phyloP scores from a whole-genome alignment of 2,113 vertebrate genomes.

The Bagarius yarrelli region DNA sequence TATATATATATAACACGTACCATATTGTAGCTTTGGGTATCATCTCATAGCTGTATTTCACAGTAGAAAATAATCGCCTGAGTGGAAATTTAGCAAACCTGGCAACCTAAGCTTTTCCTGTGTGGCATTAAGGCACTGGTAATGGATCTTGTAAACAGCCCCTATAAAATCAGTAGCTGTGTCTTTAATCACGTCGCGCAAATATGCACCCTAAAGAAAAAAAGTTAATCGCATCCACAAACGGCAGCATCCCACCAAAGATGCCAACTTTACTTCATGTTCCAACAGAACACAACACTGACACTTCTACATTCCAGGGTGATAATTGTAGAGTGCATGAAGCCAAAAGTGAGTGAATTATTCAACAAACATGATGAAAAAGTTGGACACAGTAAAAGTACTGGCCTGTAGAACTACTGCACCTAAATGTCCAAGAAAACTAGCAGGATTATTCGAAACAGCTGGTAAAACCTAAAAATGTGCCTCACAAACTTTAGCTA shows the following conservation, averaged over 20 bases:
- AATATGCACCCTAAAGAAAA: not conserved
- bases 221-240: not conserved
- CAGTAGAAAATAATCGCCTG: not conserved
- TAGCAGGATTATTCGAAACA: not conserved
- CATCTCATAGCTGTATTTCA: not conserved
- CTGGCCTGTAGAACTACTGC: not conserved
- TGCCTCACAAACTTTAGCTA: not conserved
- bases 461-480: not conserved
- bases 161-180: not conserved
- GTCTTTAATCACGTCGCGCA: not conserved
- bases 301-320: not conserved
- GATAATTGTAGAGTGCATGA: not conserved
- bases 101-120: not conserved
- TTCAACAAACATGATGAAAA: not conserved
- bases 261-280: not conserved
- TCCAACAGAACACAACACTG: not conserved
- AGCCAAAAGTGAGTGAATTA: not conserved
- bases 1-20: too few relatives aligned
- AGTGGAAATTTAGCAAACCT: not conserved
- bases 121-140: not conserved
- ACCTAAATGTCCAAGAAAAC: not conserved
- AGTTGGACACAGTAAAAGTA: not conserved
- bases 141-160: not conserved
- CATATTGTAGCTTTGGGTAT: not conserved
- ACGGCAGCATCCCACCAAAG: not conserved